A percentile compares a stretch with the other conserved stretches of the same genome.
Evolutionary conservation across 2,113 vertebrate species (phyloP).

Genomic region (Atlantisia rogersi): DNA sequence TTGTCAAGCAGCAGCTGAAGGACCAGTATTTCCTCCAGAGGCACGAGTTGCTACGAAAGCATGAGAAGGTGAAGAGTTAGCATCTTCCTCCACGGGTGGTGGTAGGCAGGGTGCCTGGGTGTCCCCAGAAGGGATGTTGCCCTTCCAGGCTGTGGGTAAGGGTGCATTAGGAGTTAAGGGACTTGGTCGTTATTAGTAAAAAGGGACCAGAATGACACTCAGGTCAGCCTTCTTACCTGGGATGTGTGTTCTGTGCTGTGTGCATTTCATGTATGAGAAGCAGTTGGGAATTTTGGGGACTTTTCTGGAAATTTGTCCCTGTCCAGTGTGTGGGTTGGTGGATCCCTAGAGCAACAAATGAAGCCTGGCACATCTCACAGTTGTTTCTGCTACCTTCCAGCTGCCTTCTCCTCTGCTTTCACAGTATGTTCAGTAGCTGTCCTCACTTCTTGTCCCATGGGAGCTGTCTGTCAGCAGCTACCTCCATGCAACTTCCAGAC

Average conservation of each 20-base stretch:
- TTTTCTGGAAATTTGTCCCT: neutral
- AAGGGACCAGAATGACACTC: neutral
- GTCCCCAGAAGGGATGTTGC: neutral
- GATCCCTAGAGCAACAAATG: neutral
- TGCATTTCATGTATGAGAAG: neutral
- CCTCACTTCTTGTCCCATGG: neutral
- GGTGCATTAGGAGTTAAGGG: neutral
- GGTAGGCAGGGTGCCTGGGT: neutral
- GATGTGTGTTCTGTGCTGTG: accelerated
- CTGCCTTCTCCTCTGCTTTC: neutral
- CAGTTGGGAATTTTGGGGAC: neutral
- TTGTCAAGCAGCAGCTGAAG: conserved; percentile 95
- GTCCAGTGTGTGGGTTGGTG: neutral
- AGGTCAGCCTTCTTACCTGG: neutral
- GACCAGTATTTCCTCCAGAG: conserved; percentile 97
- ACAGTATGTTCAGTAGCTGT: neutral
- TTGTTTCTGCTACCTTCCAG: neutral
- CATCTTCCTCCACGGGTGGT: accelerated
- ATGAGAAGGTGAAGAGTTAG: conserved; percentile 87
- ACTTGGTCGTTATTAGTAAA: neutral
- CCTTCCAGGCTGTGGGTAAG: neutral
- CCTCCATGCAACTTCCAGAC: accelerated
- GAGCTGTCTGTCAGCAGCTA: neutral
- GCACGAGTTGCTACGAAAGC: conserved; percentile 92
- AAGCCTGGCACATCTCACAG: neutral